These are phyloP conservation scores for Diploscapter pachys DNA, from an alignment of 1,140 invertebrate genomes.

Conservation along the genomic window DNA sequence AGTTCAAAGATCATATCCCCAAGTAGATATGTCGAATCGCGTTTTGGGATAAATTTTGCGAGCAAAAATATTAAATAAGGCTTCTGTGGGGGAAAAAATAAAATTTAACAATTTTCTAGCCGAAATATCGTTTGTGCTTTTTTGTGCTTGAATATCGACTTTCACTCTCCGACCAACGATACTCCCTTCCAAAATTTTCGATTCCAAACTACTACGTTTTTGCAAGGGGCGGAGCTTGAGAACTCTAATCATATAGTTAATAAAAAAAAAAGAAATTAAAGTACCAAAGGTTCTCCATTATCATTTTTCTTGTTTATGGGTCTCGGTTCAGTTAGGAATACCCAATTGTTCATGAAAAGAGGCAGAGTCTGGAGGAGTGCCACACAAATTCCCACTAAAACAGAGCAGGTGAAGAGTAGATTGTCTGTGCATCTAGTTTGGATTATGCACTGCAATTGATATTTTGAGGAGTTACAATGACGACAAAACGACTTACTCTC, in stretches of 20 bases:
- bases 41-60: no score
- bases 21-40: no score
- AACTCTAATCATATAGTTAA: no score
- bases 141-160: no score
- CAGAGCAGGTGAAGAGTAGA: conserved; percentile 24
- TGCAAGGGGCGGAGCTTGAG: no score
- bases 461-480: neutral
- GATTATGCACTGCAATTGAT: conserved; percentile 33
- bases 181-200: no score
- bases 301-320: conserved; percentile 42
- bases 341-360: conserved; percentile 43
- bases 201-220: no score
- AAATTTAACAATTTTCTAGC: neutral
- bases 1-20: no score
- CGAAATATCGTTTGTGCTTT: no score
- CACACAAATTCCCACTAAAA: conserved; percentile 29
- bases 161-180: no score
- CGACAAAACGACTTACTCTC: neutral
- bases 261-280: conserved; percentile 3
- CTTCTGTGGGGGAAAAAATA: neutral
- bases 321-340: conserved; percentile 42
- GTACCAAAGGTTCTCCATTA: conserved; percentile 42
- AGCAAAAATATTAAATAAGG: no score
- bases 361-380: conserved; percentile 42
- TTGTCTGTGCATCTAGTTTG: conserved; percentile 40